phyloP scores from a whole-genome alignment of 2,797 vertebrate genomes.

The Arctocebus calabarensis region DNA sequence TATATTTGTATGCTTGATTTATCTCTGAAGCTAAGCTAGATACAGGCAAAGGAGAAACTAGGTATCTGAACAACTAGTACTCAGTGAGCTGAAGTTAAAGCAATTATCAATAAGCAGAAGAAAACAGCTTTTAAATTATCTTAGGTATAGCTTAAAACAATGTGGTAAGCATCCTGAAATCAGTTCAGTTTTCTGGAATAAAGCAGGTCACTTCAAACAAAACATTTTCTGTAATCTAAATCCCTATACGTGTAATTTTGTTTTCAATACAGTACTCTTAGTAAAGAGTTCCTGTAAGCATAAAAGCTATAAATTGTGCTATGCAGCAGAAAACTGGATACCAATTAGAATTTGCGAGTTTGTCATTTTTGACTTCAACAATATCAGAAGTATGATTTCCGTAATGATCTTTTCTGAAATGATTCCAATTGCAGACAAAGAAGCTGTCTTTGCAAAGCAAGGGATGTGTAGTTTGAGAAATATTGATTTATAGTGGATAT shows the following conservation, averaged over 20 bases:
- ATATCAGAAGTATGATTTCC: constrained; percentile 56
- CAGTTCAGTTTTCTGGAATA: neutral
- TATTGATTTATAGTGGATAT: constrained; percentile 56
- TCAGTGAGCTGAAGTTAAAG: neutral
- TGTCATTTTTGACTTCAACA: constrained; percentile 61
- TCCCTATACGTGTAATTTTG: neutral
- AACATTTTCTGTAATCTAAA: constrained; percentile 18
- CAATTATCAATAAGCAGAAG: neutral
- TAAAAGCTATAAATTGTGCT: neutral
- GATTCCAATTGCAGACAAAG: constrained; percentile 49
- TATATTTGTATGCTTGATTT: neutral
- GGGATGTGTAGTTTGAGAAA: constrained; percentile 43
- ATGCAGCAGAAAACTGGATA: neutral
- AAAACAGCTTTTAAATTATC: constrained; percentile 12
- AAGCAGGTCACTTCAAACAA: neutral
- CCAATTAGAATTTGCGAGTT: constrained; percentile 24
- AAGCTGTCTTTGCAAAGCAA: constrained; percentile 57
- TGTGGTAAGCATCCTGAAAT: neutral
- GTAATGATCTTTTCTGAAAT: constrained; percentile 68
- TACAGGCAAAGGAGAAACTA: neutral
- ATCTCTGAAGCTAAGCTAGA: neutral
- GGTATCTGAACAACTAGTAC: neutral
- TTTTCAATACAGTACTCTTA: neutral
- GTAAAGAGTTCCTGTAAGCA: neutral
- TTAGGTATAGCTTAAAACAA: neutral